Base-by-base conservation (phyloP, 2,113 vertebrate species). In the Felis chaus region DNA sequence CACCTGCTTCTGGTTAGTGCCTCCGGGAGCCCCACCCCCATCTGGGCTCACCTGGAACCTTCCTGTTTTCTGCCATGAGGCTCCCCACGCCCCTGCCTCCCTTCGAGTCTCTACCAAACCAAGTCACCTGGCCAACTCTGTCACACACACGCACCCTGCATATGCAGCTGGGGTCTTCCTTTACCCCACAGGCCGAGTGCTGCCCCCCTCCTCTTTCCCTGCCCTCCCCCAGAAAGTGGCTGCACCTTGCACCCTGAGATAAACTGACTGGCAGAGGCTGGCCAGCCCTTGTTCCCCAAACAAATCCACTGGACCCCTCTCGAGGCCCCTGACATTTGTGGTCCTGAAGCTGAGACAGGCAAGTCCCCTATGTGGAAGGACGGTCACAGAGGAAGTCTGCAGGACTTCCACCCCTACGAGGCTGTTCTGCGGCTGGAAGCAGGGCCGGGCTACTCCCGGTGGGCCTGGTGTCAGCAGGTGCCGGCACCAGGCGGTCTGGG, bases 391-490 rank as follows among this genome's bases (percentile, higher is more conserved):
- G 41, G 41, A 48, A 9, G 74, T 4, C 14, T 29, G 74, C 7
- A 7, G 27, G 41, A 9, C 74, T 18, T 15, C 7, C 74, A 48
- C 27, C 15, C 41, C 74, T 2, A 31, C 4, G 7, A 48, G 41
- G 41, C 27, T 4, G 14, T 29, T 78, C 74, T 31, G 74, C 1
- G 3, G 7, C 41, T 31, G 41, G 74, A 29, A 27, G 74, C 39
- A 31, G 73, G 41, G 74, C 74, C 14, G 1, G 3, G 4, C 1
- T 15, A 48, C 4, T 0, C 41, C 41, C 7, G 3, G 71, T 23
- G 39, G 73, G 39, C 23, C 73, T 74, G 71, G 73, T 21, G 2
- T 76, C 39, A 29, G 25, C 73, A 29, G 73, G 41, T 45, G 25
- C 73, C 25, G 14, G 73, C 39, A 45, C 25, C 39, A 45, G 73